phyloP scores from a whole-genome alignment of 2,888 invertebrate genomes.

The Drosophila maculinotata region DNA sequence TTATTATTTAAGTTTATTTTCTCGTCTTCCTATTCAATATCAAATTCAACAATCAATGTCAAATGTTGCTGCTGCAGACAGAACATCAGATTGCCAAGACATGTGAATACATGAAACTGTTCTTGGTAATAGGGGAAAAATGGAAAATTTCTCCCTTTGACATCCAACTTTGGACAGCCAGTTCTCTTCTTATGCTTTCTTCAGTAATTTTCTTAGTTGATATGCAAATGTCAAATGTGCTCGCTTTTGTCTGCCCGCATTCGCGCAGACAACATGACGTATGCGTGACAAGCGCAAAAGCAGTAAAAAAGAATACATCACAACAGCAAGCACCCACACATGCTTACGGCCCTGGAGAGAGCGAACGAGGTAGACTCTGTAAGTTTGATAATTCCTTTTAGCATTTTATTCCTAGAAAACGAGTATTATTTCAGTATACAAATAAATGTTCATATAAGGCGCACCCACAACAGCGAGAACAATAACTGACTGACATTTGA shows the following conservation, averaged over 20 bases:
- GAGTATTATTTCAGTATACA: constrained; percentile 5
- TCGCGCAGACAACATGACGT: constrained; percentile 56
- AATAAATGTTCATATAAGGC: constrained; percentile 23
- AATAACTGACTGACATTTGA: constrained; percentile 55
- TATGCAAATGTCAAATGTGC: constrained; percentile 49
- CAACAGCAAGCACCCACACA: not conserved
- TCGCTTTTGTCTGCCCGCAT: constrained; percentile 30
- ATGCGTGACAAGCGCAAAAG: constrained; percentile 53
- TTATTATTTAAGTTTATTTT: not conserved
- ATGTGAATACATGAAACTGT: constrained; percentile 3
- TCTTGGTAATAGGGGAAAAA: constrained; percentile 5
- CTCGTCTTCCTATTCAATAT: not conserved
- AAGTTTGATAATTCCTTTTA: constrained; percentile 25
- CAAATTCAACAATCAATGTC: constrained; percentile 25
- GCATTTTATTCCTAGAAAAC: constrained; percentile 26
- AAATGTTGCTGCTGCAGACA: constrained; percentile 13
- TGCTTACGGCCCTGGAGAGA: not conserved
- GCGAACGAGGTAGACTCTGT: not conserved
- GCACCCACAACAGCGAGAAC: not conserved
- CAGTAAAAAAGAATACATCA: constrained; percentile 21
- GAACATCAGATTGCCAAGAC: constrained; percentile 21
- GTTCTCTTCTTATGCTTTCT: constrained; percentile 10
- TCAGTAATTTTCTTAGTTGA: constrained; percentile 24
- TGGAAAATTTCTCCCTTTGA: constrained; percentile 15
- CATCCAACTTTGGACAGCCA: constrained; percentile 16